A percentile compares a stretch with the other conserved stretches of the same genome.
These are phyloP conservation scores for Spinibarbus caldwelli DNA, from an alignment of 2,797 vertebrate species.

Conservation along the genomic window DNA sequence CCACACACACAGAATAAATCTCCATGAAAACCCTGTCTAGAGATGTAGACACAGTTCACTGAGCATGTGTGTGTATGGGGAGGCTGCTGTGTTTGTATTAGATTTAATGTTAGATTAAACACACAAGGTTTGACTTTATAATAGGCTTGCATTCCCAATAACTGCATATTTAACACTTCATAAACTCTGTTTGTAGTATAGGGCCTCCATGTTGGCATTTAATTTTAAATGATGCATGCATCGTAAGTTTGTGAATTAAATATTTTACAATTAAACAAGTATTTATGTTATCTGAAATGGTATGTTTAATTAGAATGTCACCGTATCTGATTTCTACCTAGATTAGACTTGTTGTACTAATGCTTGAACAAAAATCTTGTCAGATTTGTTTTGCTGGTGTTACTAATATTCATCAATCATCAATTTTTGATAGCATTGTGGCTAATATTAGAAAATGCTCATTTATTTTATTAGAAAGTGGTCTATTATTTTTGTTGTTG, in stretches of 20 bases:
- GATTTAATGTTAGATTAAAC: slow-evolving; percentile 22
- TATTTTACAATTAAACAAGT: not conserved
- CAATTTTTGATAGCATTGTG: not conserved
- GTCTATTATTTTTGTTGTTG: not conserved
- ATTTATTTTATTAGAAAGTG: not conserved
- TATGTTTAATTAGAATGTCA: no score
- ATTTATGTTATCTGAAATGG: no score
- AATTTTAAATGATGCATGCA: not conserved
- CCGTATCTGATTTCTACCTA: no score
- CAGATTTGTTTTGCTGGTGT: not conserved
- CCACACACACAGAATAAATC: slow-evolving; percentile 59
- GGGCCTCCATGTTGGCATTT: not conserved
- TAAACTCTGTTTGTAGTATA: not conserved
- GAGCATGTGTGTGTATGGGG: not conserved
- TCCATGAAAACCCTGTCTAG: slow-evolving; percentile 43
- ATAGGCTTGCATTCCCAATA: not conserved
- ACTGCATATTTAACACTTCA: not conserved
- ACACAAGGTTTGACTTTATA: slow-evolving; percentile 5
- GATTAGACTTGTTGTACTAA: no score
- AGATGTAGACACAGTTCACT: slow-evolving; percentile 16
- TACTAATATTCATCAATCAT: not conserved
- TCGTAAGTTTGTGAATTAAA: not conserved
- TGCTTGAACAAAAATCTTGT: not conserved
- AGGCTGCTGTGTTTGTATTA: slow-evolving; percentile 4
- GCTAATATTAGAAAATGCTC: not conserved